phyloP scores from a whole-genome alignment of 2,888 invertebrate genomes.

The Peribatodes rhomboidaria region DNA sequence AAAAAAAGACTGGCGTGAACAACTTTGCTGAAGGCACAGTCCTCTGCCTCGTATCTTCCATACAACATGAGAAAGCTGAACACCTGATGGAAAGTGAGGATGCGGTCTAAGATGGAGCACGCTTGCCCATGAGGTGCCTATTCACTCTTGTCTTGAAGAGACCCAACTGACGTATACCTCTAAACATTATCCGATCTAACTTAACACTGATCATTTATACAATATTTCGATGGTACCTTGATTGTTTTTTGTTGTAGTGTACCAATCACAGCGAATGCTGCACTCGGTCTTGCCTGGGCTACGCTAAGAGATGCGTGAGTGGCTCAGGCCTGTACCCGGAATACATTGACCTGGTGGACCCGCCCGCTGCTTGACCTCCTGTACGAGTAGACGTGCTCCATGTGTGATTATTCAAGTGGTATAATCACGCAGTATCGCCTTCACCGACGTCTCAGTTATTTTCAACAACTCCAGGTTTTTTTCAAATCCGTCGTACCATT shows the following conservation, averaged over 20 bases:
- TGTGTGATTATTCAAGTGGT: constrained; percentile 86
- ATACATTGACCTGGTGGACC: constrained; percentile 13
- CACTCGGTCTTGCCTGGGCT: constrained; percentile 66
- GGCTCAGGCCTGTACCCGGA: constrained; percentile 36
- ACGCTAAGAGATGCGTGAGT: constrained; percentile 69
- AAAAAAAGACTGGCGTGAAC: too few relatives aligned
- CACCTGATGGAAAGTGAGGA: too few relatives aligned
- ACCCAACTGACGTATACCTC: too few relatives aligned
- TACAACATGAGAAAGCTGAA: too few relatives aligned
- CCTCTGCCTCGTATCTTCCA: too few relatives aligned
- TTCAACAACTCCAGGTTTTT: neutral
- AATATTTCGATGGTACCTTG: constrained; percentile 3
- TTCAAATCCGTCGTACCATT: neutral
- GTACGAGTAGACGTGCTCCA: constrained; percentile 90
- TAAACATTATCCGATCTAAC: too few relatives aligned
- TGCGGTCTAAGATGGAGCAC: too few relatives aligned
- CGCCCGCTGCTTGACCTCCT: constrained; percentile 74
- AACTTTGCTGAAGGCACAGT: too few relatives aligned
- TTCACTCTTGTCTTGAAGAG: too few relatives aligned
- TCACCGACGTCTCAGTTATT: neutral
- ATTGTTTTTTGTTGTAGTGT: constrained; percentile 61
- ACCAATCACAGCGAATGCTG: constrained; percentile 69
- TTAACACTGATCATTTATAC: too few relatives aligned
- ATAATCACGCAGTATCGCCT: neutral
- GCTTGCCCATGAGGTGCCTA: too few relatives aligned